These are phyloP conservation scores for Notolabrus celidotus DNA, from an alignment of 2,797 vertebrate genomes.

Conservation along the genomic window DNA sequence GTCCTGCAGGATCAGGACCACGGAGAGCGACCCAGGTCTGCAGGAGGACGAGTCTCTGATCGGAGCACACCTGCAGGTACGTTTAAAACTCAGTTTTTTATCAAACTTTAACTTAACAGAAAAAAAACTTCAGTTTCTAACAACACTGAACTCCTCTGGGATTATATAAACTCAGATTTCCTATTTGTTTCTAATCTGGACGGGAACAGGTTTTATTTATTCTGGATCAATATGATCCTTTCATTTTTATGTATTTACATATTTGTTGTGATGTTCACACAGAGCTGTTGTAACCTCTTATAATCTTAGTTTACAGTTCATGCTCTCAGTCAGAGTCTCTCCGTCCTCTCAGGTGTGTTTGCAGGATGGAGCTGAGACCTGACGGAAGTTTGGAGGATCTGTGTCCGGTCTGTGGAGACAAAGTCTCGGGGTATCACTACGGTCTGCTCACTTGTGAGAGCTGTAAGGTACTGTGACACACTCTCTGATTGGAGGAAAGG, in stretches of 20 bases:
- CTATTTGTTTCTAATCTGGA: too few relatives aligned
- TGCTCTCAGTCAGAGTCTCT: neutral
- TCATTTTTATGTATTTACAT: neutral
- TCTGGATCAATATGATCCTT: too few relatives aligned
- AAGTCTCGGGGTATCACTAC: slow-evolving; percentile 86
- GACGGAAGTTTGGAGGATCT: slow-evolving; percentile 67
- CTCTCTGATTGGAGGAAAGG: too few relatives aligned
- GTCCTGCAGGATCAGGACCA: slow-evolving; percentile 17
- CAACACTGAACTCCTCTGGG: too few relatives aligned
- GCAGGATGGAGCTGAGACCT: slow-evolving; percentile 69
- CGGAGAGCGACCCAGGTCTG: slow-evolving; percentile 24
- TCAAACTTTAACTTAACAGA: neutral
- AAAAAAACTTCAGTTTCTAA: too few relatives aligned
- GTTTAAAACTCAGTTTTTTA: neutral
- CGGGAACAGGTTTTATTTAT: too few relatives aligned
- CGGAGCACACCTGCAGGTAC: neutral
- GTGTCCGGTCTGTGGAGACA: slow-evolving; percentile 85
- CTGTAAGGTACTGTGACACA: slow-evolving; percentile 75
- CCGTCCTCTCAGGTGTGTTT: neutral
- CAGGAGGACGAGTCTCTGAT: neutral
- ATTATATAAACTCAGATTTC: too few relatives aligned
- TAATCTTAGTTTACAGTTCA: too few relatives aligned
- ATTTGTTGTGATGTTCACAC: too few relatives aligned
- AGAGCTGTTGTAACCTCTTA: too few relatives aligned
- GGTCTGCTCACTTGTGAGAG: slow-evolving; percentile 86